These are phyloP conservation scores for Acrobasis repandana DNA, from an alignment of 2,888 invertebrate species.

Conservation along the genomic window DNA sequence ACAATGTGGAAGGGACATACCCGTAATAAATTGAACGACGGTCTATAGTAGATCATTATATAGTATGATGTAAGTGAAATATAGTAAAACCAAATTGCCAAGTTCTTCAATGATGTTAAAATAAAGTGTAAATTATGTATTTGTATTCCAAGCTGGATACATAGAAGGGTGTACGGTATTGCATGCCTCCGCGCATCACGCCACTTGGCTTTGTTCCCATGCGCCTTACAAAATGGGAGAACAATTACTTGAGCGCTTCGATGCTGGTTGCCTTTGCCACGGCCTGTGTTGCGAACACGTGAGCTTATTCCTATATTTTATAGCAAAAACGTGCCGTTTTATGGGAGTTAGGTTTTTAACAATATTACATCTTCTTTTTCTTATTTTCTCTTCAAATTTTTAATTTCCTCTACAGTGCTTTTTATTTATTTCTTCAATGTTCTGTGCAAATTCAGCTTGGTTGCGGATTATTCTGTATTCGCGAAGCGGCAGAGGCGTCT, in stretches of 20 bases:
- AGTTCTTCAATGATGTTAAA: not conserved
- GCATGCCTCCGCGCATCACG: conserved; percentile 25
- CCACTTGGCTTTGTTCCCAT: conserved; percentile 29
- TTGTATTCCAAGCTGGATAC: conserved; percentile 28
- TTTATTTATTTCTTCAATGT: too few species aligned
- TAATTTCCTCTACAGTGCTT: too few species aligned
- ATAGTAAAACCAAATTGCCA: not conserved
- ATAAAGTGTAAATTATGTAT: conserved; percentile 15
- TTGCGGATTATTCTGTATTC: too few species aligned
- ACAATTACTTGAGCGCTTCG: conserved; percentile 18
- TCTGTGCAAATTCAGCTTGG: too few species aligned
- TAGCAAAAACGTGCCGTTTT: not conserved
- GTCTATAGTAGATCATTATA: too few species aligned
- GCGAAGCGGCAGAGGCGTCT: too few species aligned
- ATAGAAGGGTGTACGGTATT: conserved; percentile 28
- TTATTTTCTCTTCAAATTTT: too few species aligned
- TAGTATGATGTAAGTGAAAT: too few species aligned
- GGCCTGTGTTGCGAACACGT: conserved; percentile 5
- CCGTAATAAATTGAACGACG: too few species aligned
- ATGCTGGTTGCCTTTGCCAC: conserved; percentile 6
- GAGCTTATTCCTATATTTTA: not conserved
- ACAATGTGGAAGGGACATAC: too few species aligned
- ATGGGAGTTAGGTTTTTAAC: not conserved
- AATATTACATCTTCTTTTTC: not conserved
- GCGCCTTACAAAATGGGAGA: conserved; percentile 18